A percentile compares a stretch with the other conserved stretches of the same genome.
These are phyloP conservation scores for Drosophila yooni DNA, from an alignment of 2,888 invertebrate species.

Conservation along the genomic window DNA sequence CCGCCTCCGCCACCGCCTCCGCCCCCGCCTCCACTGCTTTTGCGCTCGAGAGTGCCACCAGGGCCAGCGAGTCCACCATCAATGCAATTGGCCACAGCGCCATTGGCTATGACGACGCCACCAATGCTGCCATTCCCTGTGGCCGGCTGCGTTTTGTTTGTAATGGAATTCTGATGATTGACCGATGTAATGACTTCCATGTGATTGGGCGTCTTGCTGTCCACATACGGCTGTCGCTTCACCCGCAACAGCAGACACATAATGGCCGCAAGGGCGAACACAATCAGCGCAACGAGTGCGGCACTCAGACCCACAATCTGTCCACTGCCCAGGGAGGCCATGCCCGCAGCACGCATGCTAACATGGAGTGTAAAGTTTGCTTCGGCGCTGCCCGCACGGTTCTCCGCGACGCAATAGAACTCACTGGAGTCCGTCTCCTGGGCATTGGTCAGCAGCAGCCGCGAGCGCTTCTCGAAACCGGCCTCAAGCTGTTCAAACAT, in stretches of 20 bases:
- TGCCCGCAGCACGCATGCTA: constrained; percentile 90
- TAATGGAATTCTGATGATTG: constrained; percentile 86
- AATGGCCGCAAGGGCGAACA: constrained; percentile 90
- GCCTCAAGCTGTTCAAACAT: constrained; percentile 88
- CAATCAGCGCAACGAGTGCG: constrained; percentile 91
- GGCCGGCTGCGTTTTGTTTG: constrained; percentile 85
- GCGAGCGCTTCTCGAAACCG: constrained; percentile 90
- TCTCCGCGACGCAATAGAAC: constrained; percentile 95
- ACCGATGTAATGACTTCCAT: constrained; percentile 90
- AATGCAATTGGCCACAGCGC: constrained; percentile 86
- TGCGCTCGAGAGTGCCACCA: constrained; percentile 70
- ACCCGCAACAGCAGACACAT: constrained; percentile 91
- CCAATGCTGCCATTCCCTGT: constrained; percentile 85
- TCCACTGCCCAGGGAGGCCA: constrained; percentile 92
- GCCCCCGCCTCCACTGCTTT: constrained; percentile 50
- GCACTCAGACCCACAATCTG: constrained; percentile 94
- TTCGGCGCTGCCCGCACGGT: constrained; percentile 94
- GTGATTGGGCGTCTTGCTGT: constrained; percentile 91
- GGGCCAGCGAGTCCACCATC: constrained; percentile 48
- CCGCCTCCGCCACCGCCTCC: constrained; percentile 27
- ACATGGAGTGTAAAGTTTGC: constrained; percentile 95
- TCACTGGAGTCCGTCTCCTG: constrained; percentile 93
- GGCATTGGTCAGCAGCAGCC: constrained; percentile 91
- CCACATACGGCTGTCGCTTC: constrained; percentile 90
- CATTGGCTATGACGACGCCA: constrained; percentile 87